phyloP scores from a whole-genome alignment of 2,888 invertebrate genomes.

The Germaria angustata region DNA sequence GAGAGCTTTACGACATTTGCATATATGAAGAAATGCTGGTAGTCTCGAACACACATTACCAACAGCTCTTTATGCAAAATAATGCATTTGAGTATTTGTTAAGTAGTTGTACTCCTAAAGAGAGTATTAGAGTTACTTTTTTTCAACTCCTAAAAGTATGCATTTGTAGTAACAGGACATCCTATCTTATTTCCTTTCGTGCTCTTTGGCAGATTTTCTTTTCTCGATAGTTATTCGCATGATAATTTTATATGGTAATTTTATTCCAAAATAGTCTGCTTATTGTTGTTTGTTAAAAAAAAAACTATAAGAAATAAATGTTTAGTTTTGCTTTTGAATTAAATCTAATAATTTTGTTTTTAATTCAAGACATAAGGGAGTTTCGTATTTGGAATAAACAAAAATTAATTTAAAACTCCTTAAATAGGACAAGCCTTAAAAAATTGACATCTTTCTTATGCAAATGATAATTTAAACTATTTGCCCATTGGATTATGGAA shows the following conservation, averaged over 20 bases:
- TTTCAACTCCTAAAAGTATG: neutral
- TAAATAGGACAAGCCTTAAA: too few species aligned
- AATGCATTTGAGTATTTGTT: neutral
- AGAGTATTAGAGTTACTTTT: neutral
- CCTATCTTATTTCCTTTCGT: neutral
- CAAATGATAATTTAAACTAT: too few species aligned
- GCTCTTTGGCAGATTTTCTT: neutral
- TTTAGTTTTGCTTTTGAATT: too few species aligned
- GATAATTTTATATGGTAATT: neutral
- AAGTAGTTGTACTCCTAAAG: neutral
- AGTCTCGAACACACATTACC: neutral
- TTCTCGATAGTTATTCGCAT: neutral
- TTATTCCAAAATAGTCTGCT: neutral
- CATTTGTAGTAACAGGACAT: constrained; percentile 1
- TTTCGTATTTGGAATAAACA: too few species aligned
- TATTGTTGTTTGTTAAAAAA: neutral
- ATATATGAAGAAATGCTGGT: neutral
- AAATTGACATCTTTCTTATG: too few species aligned
- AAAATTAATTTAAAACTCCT: too few species aligned
- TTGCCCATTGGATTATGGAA: too few species aligned
- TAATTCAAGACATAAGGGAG: too few species aligned
- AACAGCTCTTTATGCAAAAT: constrained; percentile 1
- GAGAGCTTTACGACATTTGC: neutral
- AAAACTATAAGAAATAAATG: neutral
- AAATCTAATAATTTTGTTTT: too few species aligned